Evolutionary conservation across 2,797 vertebrate species (phyloP).

Genomic region (Ispidina lecontei): DNA sequence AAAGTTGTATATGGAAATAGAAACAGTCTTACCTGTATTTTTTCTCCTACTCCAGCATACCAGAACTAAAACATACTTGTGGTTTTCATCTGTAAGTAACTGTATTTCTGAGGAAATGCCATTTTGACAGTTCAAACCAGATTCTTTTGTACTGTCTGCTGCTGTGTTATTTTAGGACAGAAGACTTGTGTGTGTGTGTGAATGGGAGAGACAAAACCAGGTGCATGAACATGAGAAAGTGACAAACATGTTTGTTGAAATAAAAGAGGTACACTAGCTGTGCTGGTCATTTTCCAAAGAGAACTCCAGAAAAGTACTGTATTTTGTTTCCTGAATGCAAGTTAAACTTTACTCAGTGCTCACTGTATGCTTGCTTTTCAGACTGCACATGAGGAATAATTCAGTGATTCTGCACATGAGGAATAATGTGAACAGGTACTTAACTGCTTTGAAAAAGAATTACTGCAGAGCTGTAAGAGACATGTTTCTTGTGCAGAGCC

Average conservation of each 20-base stretch:
- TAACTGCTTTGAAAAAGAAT: not conserved
- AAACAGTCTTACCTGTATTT: constrained; percentile 51
- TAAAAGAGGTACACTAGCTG: not conserved
- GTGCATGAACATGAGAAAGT: not conserved
- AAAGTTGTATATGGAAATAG: constrained; percentile 59
- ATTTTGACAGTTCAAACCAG: not conserved
- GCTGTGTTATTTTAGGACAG: not conserved
- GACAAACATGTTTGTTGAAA: not conserved
- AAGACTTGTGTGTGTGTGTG: not conserved
- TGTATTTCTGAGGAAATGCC: not conserved
- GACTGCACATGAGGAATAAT: not conserved
- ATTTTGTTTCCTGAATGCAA: not conserved
- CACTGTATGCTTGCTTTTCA: not conserved
- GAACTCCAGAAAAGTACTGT: not conserved
- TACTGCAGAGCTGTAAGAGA: not conserved
- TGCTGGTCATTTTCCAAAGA: not conserved
- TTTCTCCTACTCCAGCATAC: not conserved
- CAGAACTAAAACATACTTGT: not conserved
- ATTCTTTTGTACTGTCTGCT: not conserved
- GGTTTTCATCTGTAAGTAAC: not conserved
- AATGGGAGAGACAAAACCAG: not conserved
- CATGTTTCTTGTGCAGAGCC: not conserved
- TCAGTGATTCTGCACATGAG: not conserved
- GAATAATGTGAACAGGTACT: not conserved
- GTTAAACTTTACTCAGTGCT: not conserved